Evolutionary conservation across 1,140 invertebrate genomes (phyloP).

Genomic region (Araneus ventricosus): DNA sequence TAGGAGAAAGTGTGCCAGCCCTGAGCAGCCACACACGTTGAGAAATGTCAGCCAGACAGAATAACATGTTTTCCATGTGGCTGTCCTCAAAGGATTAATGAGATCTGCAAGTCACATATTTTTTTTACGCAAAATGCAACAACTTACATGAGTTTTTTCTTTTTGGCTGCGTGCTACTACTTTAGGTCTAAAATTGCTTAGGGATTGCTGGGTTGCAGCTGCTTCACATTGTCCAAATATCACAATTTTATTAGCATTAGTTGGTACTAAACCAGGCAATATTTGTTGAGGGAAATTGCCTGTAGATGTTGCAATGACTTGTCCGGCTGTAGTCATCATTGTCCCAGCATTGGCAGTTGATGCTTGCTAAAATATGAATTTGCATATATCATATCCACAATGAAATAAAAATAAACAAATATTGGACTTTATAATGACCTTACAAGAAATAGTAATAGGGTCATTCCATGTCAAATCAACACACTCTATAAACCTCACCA

Average conservation of each 20-base stretch:
- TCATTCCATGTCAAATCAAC: too few relatives aligned
- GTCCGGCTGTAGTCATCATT: constrained; percentile 52
- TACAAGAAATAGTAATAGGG: too few relatives aligned
- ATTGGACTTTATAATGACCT: too few relatives aligned
- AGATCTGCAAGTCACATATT: too few relatives aligned
- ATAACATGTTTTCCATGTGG: too few relatives aligned
- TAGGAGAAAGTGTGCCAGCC: too few relatives aligned
- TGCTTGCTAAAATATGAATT: background rate
- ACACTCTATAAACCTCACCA: too few relatives aligned
- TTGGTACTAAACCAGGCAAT: constrained; percentile 83
- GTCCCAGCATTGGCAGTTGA: constrained; percentile 12
- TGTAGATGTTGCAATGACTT: constrained; percentile 20
- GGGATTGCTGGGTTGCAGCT: constrained; percentile 87
- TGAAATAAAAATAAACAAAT: too few relatives aligned
- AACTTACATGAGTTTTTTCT: constrained; percentile 78
- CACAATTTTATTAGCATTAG: constrained; percentile 88
- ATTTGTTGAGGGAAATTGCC: constrained; percentile 72
- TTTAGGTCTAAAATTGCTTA: constrained; percentile 82
- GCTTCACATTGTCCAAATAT: constrained; percentile 88
- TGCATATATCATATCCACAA: background rate
- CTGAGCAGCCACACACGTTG: too few relatives aligned
- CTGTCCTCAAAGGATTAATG: too few relatives aligned
- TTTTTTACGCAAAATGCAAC: too few relatives aligned
- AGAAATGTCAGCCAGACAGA: too few relatives aligned
- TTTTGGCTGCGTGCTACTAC: constrained; percentile 77